phyloP scores from a whole-genome alignment of 2,797 vertebrate genomes.

The Sarcoramphus papa region DNA sequence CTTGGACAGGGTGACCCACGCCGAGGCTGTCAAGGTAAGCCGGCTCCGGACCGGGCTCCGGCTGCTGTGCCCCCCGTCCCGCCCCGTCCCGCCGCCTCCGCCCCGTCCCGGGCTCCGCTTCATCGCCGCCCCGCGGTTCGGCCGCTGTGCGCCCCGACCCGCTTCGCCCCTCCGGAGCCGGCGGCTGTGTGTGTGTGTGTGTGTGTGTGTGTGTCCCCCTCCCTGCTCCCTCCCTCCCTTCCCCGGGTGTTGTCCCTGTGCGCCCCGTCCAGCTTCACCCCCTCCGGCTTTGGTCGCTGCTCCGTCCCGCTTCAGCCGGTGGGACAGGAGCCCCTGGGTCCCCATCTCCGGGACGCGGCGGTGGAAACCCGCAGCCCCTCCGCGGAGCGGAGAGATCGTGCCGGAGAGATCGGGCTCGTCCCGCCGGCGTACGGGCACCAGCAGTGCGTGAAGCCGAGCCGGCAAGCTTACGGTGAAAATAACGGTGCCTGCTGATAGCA shows the following conservation, averaged over 20 bases:
- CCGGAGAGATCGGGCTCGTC: not conserved
- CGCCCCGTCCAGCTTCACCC: not conserved
- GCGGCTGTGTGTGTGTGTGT: no score
- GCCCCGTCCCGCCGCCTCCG: not conserved
- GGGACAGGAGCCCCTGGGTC: not conserved
- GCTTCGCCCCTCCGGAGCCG: not conserved
- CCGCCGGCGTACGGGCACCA: not conserved
- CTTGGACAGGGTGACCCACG: conserved; percentile 89
- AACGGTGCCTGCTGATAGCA: not conserved
- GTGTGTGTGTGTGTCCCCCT: no score
- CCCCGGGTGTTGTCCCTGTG: not conserved
- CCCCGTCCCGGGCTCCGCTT: no score
- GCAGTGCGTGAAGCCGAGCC: not conserved
- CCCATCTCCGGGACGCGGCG: not conserved
- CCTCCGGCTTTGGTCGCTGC: no score
- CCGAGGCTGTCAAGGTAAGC: conserved; percentile 92
- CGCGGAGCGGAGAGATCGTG: not conserved
- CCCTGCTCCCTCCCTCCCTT: no score
- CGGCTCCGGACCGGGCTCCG: not conserved
- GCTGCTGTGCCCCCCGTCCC: not conserved
- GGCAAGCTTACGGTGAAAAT: not conserved
- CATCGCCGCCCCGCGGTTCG: no score
- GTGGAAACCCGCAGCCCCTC: not conserved
- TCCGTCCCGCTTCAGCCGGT: not conserved
- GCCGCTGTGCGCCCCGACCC: not conserved